phyloP scores from a whole-genome alignment of 2,113 vertebrate genomes.

The Pygathrix nemaeus region DNA sequence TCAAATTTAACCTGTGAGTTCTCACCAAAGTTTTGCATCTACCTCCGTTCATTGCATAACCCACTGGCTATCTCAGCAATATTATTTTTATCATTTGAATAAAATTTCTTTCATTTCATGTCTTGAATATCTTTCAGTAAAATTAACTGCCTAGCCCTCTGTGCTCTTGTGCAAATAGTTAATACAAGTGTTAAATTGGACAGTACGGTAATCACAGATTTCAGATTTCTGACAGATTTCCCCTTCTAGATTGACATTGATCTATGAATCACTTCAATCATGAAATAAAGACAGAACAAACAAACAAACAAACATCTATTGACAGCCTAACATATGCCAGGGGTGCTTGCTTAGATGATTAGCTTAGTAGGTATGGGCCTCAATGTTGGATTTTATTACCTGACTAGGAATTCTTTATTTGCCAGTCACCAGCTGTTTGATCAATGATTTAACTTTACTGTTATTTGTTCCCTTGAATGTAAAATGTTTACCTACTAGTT shows the following conservation, averaged over 20 bases:
- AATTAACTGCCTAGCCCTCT: slow-evolving; percentile 3
- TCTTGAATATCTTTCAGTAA: slow-evolving; percentile 25
- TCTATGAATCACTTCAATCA: slow-evolving; percentile 48
- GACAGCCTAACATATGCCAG: background rate
- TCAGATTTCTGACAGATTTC: slow-evolving; percentile 41
- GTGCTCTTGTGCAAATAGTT: slow-evolving; percentile 3
- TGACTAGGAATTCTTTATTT: slow-evolving; percentile 33
- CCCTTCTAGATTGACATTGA: slow-evolving; percentile 49
- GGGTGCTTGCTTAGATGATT: background rate
- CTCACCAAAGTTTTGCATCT: slow-evolving; percentile 1
- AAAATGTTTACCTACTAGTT: background rate
- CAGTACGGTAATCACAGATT: background rate
- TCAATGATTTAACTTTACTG: slow-evolving; percentile 28
- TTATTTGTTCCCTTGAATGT: background rate
- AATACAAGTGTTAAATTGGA: slow-evolving; percentile 41
- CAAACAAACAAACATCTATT: slow-evolving; percentile 50
- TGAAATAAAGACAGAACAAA: slow-evolving; percentile 58
- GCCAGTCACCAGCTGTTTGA: background rate
- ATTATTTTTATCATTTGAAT: background rate
- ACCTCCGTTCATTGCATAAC: background rate
- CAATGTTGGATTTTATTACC: background rate
- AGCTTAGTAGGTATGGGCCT: background rate
- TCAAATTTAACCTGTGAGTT: background rate
- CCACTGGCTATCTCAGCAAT: background rate
- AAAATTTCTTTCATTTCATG: background rate